Percentiles rank a stretch among this genome's conserved stretches.
phyloP scores from a whole-genome alignment of 2,113 vertebrate species.

The Diadophis punctatus region DNA sequence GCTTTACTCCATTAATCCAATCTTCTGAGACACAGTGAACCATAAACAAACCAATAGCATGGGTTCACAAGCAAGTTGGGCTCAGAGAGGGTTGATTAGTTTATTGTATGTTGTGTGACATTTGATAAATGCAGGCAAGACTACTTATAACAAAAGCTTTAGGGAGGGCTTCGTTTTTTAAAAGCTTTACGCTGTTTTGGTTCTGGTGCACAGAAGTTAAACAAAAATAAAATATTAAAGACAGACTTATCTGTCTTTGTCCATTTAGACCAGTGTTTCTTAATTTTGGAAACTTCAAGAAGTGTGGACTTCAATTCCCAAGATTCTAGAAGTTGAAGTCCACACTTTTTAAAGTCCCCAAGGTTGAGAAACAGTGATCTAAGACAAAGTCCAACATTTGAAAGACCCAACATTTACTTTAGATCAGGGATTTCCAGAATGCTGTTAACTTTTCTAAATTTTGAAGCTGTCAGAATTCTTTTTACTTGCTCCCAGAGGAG shows the following conservation, averaged over 20 bases:
- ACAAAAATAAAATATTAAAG: neutral
- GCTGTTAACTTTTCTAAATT: neutral
- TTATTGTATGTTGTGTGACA: neutral
- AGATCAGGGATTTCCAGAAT: neutral
- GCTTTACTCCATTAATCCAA: neutral
- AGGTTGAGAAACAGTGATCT: neutral
- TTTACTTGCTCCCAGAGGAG: neutral
- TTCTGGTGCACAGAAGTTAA: neutral
- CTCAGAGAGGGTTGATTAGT: neutral
- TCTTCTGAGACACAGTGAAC: neutral
- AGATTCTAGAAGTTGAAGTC: neutral
- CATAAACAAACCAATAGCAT: neutral
- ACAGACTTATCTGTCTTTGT: neutral
- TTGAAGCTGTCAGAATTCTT: neutral
- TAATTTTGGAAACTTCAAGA: neutral
- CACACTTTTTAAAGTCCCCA: neutral
- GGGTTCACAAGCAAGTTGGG: neutral
- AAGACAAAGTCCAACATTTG: neutral
- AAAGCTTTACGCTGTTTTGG: neutral
- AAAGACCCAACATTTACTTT: neutral
- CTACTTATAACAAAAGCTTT: neutral
- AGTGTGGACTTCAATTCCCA: neutral
- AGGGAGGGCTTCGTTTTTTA: neutral
- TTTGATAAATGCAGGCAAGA: neutral
- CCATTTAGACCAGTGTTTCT: neutral